phyloP scores from a whole-genome alignment of 1,140 invertebrate species.

The Eupeodes corollae region DNA sequence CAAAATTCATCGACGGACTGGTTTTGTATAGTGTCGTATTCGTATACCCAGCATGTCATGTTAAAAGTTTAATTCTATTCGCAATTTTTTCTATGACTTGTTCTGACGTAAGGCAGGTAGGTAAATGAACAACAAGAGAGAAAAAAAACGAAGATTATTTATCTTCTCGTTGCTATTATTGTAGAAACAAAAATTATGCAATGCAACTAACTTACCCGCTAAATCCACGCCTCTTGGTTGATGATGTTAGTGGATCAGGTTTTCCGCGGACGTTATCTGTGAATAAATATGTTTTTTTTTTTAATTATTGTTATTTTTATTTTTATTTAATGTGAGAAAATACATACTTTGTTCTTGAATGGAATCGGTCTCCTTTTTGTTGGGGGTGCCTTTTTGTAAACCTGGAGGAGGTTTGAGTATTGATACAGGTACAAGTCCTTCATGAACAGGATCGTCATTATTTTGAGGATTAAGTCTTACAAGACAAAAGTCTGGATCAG shows the following conservation, averaged over 20 bases:
- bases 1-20: too few relatives aligned
- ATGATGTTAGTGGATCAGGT: conserved; percentile 42
- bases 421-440: conserved; percentile 72
- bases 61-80: too few relatives aligned
- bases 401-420: conserved; percentile 66
- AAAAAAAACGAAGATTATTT: not conserved
- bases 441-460: conserved; percentile 49
- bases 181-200: conserved; percentile 1
- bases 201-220: conserved; percentile 53
- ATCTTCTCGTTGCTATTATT: not conserved
- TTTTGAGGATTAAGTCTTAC: conserved; percentile 43
- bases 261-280: conserved; percentile 18
- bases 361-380: conserved; percentile 20
- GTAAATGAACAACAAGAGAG: too few relatives aligned
- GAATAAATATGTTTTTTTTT: not conserved
- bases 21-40: too few relatives aligned
- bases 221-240: conserved; percentile 59
- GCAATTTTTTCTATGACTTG: too few relatives aligned
- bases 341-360: conserved; percentile 33
- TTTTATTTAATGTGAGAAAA: not conserved
- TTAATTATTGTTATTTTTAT: not conserved
- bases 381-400: conserved; percentile 34
- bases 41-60: too few relatives aligned
- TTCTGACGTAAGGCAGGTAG: too few relatives aligned
- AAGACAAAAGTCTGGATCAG: conserved; percentile 50